These are phyloP conservation scores for Irena cyanogastra DNA, from an alignment of 2,113 vertebrate genomes.

Conservation along the genomic window DNA sequence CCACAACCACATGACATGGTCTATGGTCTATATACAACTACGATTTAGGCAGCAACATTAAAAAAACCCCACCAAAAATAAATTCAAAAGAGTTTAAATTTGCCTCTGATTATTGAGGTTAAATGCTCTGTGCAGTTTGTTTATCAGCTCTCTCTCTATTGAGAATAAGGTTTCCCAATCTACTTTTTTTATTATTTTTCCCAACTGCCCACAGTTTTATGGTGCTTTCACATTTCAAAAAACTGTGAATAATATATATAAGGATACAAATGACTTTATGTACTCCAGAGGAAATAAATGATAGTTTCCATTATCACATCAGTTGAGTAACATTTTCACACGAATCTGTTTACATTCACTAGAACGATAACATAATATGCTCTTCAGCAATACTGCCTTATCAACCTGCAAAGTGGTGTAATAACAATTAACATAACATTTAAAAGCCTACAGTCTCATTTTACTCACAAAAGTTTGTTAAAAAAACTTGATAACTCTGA, in stretches of 20 bases:
- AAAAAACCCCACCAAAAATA: background rate
- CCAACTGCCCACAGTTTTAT: slow-evolving; percentile 63
- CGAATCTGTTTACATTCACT: slow-evolving; percentile 77
- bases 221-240: slow-evolving; percentile 60
- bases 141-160: background rate
- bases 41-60: background rate
- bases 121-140: background rate
- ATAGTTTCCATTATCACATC: slow-evolving; percentile 77
- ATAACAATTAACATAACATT: slow-evolving; percentile 73
- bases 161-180: background rate
- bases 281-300: slow-evolving; percentile 77
- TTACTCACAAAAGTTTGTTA: slow-evolving; percentile 71
- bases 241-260: slow-evolving; percentile 68
- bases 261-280: slow-evolving; percentile 71
- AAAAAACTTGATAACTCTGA: slow-evolving; percentile 73
- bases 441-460: slow-evolving; percentile 67
- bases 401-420: slow-evolving; percentile 66
- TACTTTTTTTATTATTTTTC: slow-evolving; percentile 37
- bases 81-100: background rate
- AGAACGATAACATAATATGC: slow-evolving; percentile 70
- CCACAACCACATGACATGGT: slow-evolving; percentile 36
- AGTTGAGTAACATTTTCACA: slow-evolving; percentile 76
- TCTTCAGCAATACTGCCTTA: slow-evolving; percentile 67
- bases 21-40: slow-evolving; percentile 30
- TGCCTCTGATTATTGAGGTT: background rate